Evolutionary conservation across 2,888 invertebrate genomes (phyloP).

Genomic region (Dicranocentrus wangi): DNA sequence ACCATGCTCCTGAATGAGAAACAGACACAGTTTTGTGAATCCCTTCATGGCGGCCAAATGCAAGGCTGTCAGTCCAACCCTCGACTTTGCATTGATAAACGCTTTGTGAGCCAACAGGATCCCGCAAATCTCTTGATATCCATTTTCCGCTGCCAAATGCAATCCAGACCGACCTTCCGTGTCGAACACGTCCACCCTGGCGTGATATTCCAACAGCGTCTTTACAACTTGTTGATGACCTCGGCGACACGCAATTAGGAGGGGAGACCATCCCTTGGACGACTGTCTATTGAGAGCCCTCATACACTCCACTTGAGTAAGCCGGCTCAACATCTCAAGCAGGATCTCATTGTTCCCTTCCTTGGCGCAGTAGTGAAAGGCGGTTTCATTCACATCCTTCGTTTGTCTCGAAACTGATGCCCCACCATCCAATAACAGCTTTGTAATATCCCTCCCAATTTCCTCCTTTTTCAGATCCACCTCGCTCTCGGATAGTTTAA

Average conservation of each 20-base stretch:
- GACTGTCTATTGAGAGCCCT: conserved; percentile 95
- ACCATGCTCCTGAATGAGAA: conserved; percentile 94
- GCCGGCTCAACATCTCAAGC: conserved; percentile 92
- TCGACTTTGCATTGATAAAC: conserved; percentile 97
- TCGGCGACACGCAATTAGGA: conserved; percentile 95
- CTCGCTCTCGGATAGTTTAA: conserved; percentile 80
- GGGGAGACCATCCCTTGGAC: conserved; percentile 96
- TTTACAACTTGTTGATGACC: conserved; percentile 96
- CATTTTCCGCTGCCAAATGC: conserved; percentile 68
- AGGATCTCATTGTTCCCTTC: conserved; percentile 97
- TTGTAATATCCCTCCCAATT: conserved; percentile 87
- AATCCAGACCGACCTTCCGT: conserved; percentile 83
- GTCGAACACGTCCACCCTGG: conserved; percentile 87
- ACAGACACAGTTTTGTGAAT: conserved; percentile 89
- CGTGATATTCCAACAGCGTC: conserved; percentile 84
- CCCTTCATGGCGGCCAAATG: conserved; percentile 98
- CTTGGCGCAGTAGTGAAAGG: conserved; percentile 96
- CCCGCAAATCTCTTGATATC: conserved; percentile 77
- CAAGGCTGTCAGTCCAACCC: conserved; percentile 75
- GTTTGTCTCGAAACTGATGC: conserved; percentile 90
- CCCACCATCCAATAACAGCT: conserved; percentile 80
- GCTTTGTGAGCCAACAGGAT: conserved; percentile 96
- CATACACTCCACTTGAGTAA: conserved; percentile 92
- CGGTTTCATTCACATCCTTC: conserved; percentile 81
- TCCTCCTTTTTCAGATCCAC: conserved; percentile 68